Evolutionary conservation across 1,140 invertebrate genomes (phyloP).

Genomic region (Chelonus insularis): DNA sequence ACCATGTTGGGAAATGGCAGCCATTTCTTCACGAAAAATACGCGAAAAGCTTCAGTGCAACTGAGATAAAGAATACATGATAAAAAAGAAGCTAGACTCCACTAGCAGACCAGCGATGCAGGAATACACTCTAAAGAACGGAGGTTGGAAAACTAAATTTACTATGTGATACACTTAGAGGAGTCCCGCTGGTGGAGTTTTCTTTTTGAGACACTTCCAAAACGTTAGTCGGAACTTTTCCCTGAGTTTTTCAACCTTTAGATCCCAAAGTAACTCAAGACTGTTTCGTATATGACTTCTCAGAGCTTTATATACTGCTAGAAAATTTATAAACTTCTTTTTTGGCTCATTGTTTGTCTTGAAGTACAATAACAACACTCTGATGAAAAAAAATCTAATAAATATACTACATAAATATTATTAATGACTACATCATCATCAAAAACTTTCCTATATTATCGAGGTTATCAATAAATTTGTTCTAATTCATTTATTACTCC

Average conservation of each 20-base stretch:
- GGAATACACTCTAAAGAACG: constrained; percentile 24
- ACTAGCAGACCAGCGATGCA: background rate
- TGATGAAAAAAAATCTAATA: background rate
- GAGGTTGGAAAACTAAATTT: constrained; percentile 57
- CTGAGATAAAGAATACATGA: constrained; percentile 12
- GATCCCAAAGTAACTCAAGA: too few relatives aligned
- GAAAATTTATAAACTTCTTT: too few relatives aligned
- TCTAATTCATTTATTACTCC: too few relatives aligned
- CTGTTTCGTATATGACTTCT: background rate
- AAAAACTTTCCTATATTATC: too few relatives aligned
- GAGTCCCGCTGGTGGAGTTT: constrained; percentile 39
- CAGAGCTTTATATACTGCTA: background rate
- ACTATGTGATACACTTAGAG: constrained; percentile 60
- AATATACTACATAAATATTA: background rate
- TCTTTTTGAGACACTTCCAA: constrained; percentile 56
- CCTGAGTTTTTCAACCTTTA: constrained; percentile 28
- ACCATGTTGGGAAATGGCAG: constrained; percentile 43
- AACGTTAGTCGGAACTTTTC: constrained; percentile 51
- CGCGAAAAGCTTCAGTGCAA: constrained; percentile 9
- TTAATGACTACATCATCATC: too few relatives aligned
- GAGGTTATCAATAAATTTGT: too few relatives aligned
- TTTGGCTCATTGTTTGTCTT: too few relatives aligned
- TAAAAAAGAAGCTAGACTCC: background rate
- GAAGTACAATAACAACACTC: too few relatives aligned
- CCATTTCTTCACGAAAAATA: constrained; percentile 30